Base-by-base conservation (phyloP, 2,797 vertebrate genomes). In the Numenius phaeopus region DNA sequence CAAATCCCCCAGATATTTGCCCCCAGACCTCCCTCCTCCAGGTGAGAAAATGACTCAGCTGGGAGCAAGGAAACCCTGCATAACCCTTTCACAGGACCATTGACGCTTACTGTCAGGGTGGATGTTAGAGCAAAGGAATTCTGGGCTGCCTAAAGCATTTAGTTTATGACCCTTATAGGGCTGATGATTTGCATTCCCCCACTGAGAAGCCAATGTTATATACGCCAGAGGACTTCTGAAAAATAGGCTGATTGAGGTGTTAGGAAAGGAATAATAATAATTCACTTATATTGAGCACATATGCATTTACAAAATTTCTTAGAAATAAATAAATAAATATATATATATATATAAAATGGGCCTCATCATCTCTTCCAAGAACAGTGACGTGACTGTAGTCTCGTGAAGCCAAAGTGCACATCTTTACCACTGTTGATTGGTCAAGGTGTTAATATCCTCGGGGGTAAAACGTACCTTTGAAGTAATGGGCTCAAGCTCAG, bases 321-420 rank as follows among this genome's bases (percentile, higher is more conserved):
- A n/a, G 3, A 66, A 86, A 64, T 8, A 69, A 49, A 64, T 8
- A 69, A 49, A 46, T 30, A 47, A 17, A n/a, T n/a, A 1, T 27
- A 29, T 39, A 27, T 18, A 2, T n/a, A 64, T 44, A 26, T 44
- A 49, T 40, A 65, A 55, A 78, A 87, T 12, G 5, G 4, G 6
- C 76, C 27, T 97, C 30, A 54, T 65, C 3, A 52, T 64, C 77
- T 84, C 18, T 85, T 93, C 26, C 67, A 77, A 73, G 76, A 86
- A 30, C 58, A 89, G 37, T 59, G 78, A 81, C n/a, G 22, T 46
- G 37, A 73, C 47, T 72, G 27, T 37, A 67, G 67, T 30, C 21
- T 86, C 55, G 30, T 26, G 62, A 95, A 87, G 67, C 62, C 44
- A 55, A 95, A 92, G 32, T 50, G 39, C 40, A 27, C 29, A 18